A percentile compares a stretch with the other conserved stretches of the same genome.
Conservation (phyloP, 2,113 vertebrate genomes). For the Pterophyllum scalare region DNA sequence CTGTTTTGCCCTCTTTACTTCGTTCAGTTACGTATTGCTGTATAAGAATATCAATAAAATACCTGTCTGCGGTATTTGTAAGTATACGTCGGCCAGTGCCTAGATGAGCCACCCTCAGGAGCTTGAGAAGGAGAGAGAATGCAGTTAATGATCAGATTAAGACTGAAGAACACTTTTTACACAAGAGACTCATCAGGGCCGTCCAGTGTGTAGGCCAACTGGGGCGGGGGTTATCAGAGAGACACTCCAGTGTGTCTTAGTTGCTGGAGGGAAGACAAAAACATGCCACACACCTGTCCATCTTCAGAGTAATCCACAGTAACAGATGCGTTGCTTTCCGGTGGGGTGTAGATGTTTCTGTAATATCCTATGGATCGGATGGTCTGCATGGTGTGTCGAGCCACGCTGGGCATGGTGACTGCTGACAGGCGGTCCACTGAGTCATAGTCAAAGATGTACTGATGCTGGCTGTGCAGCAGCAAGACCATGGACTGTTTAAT, state of each 20-base stretch:
- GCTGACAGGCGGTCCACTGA: constrained; percentile 91
- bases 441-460: constrained; percentile 98
- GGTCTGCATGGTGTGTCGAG: constrained; percentile 98
- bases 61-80: constrained; percentile 91
- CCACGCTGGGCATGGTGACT: constrained; percentile 98
- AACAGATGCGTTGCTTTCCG: constrained; percentile 95
- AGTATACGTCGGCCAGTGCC: constrained; percentile 93
- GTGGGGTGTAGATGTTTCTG: constrained; percentile 97
- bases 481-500: constrained; percentile 94
- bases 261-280: neutral
- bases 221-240: no score
- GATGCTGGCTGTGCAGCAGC: constrained; percentile 96
- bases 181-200: no score
- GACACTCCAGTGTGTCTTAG: neutral
- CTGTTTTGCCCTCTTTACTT: no score
- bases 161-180: no score
- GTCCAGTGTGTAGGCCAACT: neutral
- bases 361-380: constrained; percentile 97
- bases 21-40: no score
- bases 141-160: neutral
- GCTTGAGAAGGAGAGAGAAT: constrained; percentile 67
- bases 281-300: constrained; percentile 78
- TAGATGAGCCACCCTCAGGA: constrained; percentile 92
- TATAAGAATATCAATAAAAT: neutral
- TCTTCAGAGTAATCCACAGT: constrained; percentile 98